Evolutionary conservation across 2,113 vertebrate species (phyloP).

Genomic region (Chelonoidis abingdonii): DNA sequence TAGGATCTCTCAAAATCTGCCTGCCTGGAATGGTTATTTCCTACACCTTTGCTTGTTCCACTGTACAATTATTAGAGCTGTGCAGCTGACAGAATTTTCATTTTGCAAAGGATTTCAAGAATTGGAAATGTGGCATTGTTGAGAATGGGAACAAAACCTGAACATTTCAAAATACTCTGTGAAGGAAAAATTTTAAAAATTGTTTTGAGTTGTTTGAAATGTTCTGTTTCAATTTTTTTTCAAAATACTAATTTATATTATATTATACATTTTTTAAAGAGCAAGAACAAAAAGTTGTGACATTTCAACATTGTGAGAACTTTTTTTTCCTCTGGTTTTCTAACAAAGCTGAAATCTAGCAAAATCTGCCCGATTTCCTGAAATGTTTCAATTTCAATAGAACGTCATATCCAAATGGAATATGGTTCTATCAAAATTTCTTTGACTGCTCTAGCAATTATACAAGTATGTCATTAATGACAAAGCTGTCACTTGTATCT

Average conservation of each 20-base stretch:
- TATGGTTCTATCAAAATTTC: neutral
- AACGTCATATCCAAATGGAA: neutral
- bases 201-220: neutral
- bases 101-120: neutral
- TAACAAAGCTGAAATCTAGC: neutral
- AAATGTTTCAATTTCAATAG: neutral
- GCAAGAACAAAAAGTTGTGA: neutral
- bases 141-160: neutral
- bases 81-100: neutral
- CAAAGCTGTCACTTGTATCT: neutral
- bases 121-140: neutral
- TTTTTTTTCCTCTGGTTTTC: neutral
- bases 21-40: neutral
- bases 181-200: neutral
- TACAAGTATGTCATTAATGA: neutral
- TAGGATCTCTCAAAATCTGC: neutral
- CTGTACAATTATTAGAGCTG: neutral
- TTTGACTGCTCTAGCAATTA: neutral
- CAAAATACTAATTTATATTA: neutral
- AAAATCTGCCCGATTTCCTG: neutral
- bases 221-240: neutral
- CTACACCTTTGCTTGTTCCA: neutral
- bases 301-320: neutral
- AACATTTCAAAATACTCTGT: neutral
- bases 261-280: no score